A percentile compares a stretch with the other conserved stretches of the same genome.
phyloP scores from a whole-genome alignment of 1,140 invertebrate species.

The Thrips palmi region DNA sequence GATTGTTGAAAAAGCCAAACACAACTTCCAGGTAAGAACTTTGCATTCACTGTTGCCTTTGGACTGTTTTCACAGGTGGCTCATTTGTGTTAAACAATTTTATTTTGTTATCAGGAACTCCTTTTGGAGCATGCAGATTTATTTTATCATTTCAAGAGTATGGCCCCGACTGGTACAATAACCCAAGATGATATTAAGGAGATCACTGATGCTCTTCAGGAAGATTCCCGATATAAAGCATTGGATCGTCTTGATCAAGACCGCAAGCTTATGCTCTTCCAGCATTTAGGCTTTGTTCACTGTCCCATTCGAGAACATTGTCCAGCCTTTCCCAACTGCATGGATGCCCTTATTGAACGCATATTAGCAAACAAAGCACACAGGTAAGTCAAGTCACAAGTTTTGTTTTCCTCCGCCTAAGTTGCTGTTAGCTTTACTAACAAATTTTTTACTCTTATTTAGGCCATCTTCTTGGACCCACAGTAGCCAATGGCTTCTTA shows the following conservation, averaged over 20 bases:
- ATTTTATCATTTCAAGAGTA: conserved; percentile 84
- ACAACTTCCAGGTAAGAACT: conserved; percentile 68
- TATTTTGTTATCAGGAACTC: conserved; percentile 47
- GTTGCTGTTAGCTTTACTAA: no score
- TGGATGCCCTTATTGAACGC: conserved; percentile 67
- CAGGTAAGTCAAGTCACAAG: conserved; percentile 25
- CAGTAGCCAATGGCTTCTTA: conserved; percentile 43
- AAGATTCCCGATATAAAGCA: conserved; percentile 85
- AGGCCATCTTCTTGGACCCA: conserved; percentile 47
- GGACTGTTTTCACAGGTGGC: neutral
- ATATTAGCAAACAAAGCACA: conserved; percentile 50
- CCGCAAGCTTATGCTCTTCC: conserved; percentile 79
- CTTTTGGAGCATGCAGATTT: conserved; percentile 84
- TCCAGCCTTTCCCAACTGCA: conserved; percentile 74
- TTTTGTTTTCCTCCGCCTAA: no score
- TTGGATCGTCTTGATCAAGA: conserved; percentile 87
- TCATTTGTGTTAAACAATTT: conserved; percentile 1
- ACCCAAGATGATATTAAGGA: conserved; percentile 88
- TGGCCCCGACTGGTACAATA: conserved; percentile 73
- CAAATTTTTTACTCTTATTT: conserved; percentile 16
- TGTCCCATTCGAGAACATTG: conserved; percentile 88
- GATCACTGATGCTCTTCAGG: conserved; percentile 78
- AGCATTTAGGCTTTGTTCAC: conserved; percentile 91
- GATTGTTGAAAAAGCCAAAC: conserved; percentile 76
- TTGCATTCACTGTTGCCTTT: neutral